phyloP scores from a whole-genome alignment of 2,797 vertebrate species.

The Fundulus diaphanus region DNA sequence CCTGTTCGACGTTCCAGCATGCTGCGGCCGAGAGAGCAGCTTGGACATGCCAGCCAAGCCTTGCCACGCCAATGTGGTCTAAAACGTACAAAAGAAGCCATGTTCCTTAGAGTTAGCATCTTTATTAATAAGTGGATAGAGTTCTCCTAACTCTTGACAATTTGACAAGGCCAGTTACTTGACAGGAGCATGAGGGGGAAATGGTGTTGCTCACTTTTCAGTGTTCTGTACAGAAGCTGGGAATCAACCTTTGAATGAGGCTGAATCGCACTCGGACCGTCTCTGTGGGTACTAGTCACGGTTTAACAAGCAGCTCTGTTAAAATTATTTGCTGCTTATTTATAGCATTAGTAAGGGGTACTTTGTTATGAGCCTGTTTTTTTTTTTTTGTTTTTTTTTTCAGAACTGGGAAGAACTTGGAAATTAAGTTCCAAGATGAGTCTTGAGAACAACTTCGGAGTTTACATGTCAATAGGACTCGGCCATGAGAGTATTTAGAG shows the following conservation, averaged over 20 bases:
- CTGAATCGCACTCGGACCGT: conserved; percentile 51
- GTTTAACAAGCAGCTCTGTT: conserved; percentile 19
- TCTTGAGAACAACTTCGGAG: neutral
- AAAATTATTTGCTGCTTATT: conserved; percentile 6
- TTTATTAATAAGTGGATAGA: conserved; percentile 6
- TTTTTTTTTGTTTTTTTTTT: too few relatives aligned
- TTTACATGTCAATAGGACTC: neutral
- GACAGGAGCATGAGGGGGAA: conserved; percentile 58
- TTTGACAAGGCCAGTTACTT: conserved; percentile 73
- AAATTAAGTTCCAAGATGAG: neutral
- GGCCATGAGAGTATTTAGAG: neutral
- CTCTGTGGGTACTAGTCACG: conserved; percentile 29
- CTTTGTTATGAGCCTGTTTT: neutral
- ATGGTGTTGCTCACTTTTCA: conserved; percentile 61
- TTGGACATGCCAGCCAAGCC: conserved; percentile 85
- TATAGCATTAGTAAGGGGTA: neutral
- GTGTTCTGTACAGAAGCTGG: conserved; percentile 65
- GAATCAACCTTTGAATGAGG: conserved; percentile 51
- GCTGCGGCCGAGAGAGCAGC: conserved; percentile 89
- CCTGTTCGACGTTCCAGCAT: conserved; percentile 79
- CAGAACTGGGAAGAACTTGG: conserved; percentile 4
- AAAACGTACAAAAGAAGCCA: conserved; percentile 28
- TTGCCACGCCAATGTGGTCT: conserved; percentile 84
- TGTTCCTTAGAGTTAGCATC: conserved; percentile 15
- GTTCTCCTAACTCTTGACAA: conserved; percentile 20